Evolutionary conservation across 30 jellyfish, hydroid and myxozoan genomes (phyloP).

Genomic region (Cassiopea andromeda): DNA sequence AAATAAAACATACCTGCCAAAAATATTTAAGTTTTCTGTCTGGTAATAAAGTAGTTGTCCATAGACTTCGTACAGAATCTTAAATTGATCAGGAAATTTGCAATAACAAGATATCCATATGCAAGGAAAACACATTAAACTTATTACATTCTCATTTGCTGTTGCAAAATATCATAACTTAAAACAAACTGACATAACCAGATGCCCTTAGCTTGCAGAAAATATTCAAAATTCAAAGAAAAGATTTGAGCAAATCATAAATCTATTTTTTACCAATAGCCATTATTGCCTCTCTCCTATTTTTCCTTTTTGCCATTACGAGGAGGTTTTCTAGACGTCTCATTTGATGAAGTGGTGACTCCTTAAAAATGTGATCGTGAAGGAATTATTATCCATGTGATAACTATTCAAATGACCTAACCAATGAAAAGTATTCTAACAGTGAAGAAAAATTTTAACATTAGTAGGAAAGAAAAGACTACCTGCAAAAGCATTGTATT

Average conservation of each 20-base stretch:
- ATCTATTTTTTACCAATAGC: conserved; percentile 79
- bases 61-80: conserved; percentile 90
- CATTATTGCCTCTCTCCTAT: conserved; percentile 93
- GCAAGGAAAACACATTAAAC: too few species aligned
- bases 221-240: not conserved
- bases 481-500: conserved; percentile 91
- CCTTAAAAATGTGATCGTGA: conserved; percentile 39
- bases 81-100: not conserved
- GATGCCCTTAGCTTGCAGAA: too few species aligned
- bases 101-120: too few species aligned
- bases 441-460: too few species aligned
- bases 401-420: too few species aligned
- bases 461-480: not conserved
- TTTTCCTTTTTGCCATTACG: conserved; percentile 92
- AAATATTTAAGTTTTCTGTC: conserved; percentile 78
- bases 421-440: too few species aligned
- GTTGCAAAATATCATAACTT: too few species aligned
- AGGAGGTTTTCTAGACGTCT: conserved; percentile 83
- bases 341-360: conserved; percentile 87
- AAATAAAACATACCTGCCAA: conserved; percentile 71
- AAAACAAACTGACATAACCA: too few species aligned
- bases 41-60: conserved; percentile 86
- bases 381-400: too few species aligned
- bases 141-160: too few species aligned
- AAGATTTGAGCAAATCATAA: not conserved